Base-by-base conservation (phyloP, 92 coral and sea anemone genomes). In the Porites lobata region DNA sequence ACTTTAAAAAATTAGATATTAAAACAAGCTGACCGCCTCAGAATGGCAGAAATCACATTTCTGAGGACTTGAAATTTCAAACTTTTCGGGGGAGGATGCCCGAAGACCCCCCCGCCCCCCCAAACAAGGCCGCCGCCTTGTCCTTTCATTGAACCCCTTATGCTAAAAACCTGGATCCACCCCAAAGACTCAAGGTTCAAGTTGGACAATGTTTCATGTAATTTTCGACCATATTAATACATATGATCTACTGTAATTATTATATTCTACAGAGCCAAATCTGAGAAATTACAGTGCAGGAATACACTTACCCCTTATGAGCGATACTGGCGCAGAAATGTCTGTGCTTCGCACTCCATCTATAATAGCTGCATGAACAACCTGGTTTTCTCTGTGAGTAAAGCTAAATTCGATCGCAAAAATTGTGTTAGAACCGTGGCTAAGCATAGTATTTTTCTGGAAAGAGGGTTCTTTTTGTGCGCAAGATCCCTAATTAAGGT, bases 301-400 rank as follows among this genome's bases (percentile, higher is more conserved):
- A 86, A 86, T 59, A 67, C 20, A 69, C 72, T 78, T 70, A 86
- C 80, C 80, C 76, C 90, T 69, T 69, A 79, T 86, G 90, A 76
- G 81, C 59, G 85, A 65, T 56, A 86, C 90, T 86, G 90, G 85
- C 57, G 79, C 59, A 12, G 90, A 67, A 78, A 79, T 86, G 77
- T 86, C 85, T 69, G 90, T 86, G 67, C 90, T 78, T 22, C 80
- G 85, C 65, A 86, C 90, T 78, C 85, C 90, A 78, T 75, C 85
- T 69, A 86, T 78, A 15, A 77, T 68, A 56, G 81, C 72, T 69
- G 76, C 47, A 62, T 86, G 67, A 53, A 86, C 85, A 65, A 79
- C 90, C 59, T 82, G 75, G 90, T 86, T 86, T 67, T 82, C 90
- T 69, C 61, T 70, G 80, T 78, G 69, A 64, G 24, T 86, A 24